phyloP scores from a whole-genome alignment of 2,797 vertebrate genomes.

The Spinus pinus region DNA sequence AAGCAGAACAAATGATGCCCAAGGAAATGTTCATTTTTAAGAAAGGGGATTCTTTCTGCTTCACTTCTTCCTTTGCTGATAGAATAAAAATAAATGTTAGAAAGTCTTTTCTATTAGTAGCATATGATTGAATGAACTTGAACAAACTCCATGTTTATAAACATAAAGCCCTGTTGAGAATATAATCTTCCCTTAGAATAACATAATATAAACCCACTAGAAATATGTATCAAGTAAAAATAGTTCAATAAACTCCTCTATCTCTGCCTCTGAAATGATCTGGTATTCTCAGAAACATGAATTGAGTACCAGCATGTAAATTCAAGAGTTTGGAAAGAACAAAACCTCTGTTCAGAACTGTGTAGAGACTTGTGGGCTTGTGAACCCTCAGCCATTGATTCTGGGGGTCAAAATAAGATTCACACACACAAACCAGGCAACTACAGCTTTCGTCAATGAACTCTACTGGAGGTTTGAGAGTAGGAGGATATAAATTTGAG shows the following conservation, averaged over 20 bases:
- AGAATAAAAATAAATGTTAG: not conserved
- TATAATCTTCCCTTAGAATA: not conserved
- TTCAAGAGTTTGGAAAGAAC: not conserved
- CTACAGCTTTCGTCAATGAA: not conserved
- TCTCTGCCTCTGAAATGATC: not conserved
- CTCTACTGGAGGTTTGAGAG: not conserved
- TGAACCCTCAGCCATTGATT: not conserved
- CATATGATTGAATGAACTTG: not conserved
- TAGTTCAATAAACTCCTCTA: not conserved
- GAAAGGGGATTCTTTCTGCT: not conserved
- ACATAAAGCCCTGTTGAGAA: not conserved
- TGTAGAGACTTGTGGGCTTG: not conserved
- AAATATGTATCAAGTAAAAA: not conserved
- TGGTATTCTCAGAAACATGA: not conserved
- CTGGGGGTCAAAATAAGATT: not conserved
- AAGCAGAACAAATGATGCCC: not conserved
- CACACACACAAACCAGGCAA: not conserved
- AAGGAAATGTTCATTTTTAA: not conserved
- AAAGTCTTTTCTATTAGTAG: not conserved
- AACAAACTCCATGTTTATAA: not conserved
- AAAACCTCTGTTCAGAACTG: not conserved
- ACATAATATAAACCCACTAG: not conserved
- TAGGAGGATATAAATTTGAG: not conserved
- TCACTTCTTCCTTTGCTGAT: not conserved
- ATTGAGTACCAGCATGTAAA: not conserved